These are phyloP conservation scores for Acrobasis consociella DNA, from an alignment of 2,888 invertebrate species.

Conservation along the genomic window DNA sequence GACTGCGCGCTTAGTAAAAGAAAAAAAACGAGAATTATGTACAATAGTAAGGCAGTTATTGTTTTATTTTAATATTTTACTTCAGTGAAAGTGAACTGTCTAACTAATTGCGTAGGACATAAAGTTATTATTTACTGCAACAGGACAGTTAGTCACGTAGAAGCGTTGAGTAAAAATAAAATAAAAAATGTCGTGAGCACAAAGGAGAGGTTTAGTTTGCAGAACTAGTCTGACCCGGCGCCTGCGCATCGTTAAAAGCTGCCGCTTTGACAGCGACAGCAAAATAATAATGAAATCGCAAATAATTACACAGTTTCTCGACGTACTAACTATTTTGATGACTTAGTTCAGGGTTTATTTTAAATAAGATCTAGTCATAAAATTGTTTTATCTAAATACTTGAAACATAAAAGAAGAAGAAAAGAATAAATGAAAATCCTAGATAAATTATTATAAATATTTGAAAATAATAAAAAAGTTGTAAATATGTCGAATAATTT, in stretches of 20 bases:
- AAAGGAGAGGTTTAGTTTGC: conserved; percentile 55
- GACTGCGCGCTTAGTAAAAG: background rate
- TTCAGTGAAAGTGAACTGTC: conserved; percentile 2
- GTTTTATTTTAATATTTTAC: too few relatives aligned
- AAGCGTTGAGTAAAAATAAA: conserved; percentile 25
- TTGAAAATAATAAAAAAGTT: too few relatives aligned
- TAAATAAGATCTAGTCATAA: too few relatives aligned
- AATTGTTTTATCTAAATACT: too few relatives aligned
- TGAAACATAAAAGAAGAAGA: too few relatives aligned
- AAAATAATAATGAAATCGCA: conserved; percentile 42
- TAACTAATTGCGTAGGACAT: background rate
- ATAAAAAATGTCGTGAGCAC: conserved; percentile 38
- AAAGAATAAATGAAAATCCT: too few relatives aligned
- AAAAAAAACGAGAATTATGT: too few relatives aligned
- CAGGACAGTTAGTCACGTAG: conserved; percentile 17
- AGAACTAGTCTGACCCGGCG: conserved; percentile 65
- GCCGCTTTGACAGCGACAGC: conserved; percentile 57
- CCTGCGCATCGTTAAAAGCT: conserved; percentile 70
- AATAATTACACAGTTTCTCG: background rate
- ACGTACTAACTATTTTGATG: background rate
- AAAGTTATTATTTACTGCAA: conserved; percentile 7
- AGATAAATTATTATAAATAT: too few relatives aligned
- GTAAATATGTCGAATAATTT: too few relatives aligned
- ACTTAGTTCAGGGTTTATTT: background rate
- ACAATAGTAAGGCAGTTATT: too few relatives aligned